Evolutionary conservation across 1,140 invertebrate genomes (phyloP), one percentile per base, ranked within the genome.

Genomic region (Neodiprion pinetum): DNA sequence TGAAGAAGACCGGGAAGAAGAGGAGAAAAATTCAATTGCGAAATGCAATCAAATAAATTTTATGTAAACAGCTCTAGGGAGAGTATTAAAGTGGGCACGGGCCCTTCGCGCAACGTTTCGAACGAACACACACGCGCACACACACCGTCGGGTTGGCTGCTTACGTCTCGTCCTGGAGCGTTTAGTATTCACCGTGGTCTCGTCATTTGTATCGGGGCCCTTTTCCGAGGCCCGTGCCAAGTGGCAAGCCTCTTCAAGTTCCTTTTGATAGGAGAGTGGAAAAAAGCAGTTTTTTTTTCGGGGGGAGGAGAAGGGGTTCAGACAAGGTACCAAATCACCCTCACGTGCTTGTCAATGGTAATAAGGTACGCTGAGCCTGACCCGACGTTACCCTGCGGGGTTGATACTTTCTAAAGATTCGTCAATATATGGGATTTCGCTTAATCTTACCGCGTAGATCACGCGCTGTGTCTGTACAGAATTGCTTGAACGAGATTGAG

Each of bases 21-120:
- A 61, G 53, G n/a, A 61, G 53, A 61, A 61, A 61, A 61, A 61
- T 61, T 61, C 53, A 61, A 61, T 61, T 61, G 53, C 53, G 53
- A 61, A 61, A 61, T 61, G 5, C 11, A 61, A 61, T 61, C 11
- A 61, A 61, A 61, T 61, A 61, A 61, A 61, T 61, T 61, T 61
- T 61, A 61, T 61, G 53, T 17, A 61, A 61, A 61, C 53, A 14
- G 9, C 53, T 61, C 4, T 0, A 61, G 53, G 53, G 53, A 61
- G 53, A 61, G 53, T 14, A 61, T 17, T 61, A 17, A 14, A 61
- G 28, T 40, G 28, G 53, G 53, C n/a, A 61, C 53, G 9, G n/a
- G 5, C 28, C 28, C 28, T 40, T 40, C 28, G 28, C 2, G 28
- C 28, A 5, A 1, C 5, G 28, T 40, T 3, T 1, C 5, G 28